These are phyloP conservation scores for Muricea muricata DNA, from an alignment of 92 coral and sea anemone species.

Conservation along the genomic window DNA sequence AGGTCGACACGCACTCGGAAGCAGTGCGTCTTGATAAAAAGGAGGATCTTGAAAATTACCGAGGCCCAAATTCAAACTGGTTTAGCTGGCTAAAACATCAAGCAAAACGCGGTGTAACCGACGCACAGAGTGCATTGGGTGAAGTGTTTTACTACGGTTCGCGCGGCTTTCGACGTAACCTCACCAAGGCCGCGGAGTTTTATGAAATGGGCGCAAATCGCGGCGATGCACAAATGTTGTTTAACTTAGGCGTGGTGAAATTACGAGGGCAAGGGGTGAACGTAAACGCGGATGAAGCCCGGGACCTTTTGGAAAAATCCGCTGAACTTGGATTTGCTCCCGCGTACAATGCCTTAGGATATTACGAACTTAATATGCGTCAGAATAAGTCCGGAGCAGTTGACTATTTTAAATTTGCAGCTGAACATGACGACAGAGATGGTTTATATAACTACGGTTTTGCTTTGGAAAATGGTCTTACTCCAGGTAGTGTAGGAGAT, in stretches of 20 bases:
- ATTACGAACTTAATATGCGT: slow-evolving; percentile 82
- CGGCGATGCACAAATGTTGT: slow-evolving; percentile 85
- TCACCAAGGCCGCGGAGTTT: slow-evolving; percentile 82
- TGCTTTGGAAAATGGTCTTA: slow-evolving; percentile 88
- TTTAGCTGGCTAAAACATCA: slow-evolving; percentile 94
- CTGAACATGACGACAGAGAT: slow-evolving; percentile 79
- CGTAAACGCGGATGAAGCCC: slow-evolving; percentile 82
- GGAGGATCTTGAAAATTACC: slow-evolving; percentile 90
- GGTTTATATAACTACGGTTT: slow-evolving; percentile 88
- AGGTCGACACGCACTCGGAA: slow-evolving; percentile 91
- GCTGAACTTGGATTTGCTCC: slow-evolving; percentile 92
- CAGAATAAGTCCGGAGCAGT: slow-evolving; percentile 85
- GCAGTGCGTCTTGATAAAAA: slow-evolving; percentile 94
- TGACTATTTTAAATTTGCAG: slow-evolving; percentile 76
- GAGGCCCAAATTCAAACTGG: slow-evolving; percentile 80
- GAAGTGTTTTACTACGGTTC: slow-evolving; percentile 93
- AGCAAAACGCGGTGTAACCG: slow-evolving; percentile 83
- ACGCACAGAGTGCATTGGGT: slow-evolving; percentile 84
- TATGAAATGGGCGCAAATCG: slow-evolving; percentile 95
- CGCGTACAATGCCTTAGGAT: slow-evolving; percentile 92
- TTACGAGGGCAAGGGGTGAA: slow-evolving; percentile 91
- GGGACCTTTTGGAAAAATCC: slow-evolving; percentile 71
- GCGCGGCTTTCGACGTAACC: slow-evolving; percentile 85
- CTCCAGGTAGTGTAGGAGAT: slow-evolving; percentile 70
- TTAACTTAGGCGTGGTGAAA: slow-evolving; percentile 85